Percentiles rank a stretch among this genome's conserved stretches.
Evolutionary conservation across 2,797 vertebrate species (phyloP).

Genomic region (Australoheros facetus): DNA sequence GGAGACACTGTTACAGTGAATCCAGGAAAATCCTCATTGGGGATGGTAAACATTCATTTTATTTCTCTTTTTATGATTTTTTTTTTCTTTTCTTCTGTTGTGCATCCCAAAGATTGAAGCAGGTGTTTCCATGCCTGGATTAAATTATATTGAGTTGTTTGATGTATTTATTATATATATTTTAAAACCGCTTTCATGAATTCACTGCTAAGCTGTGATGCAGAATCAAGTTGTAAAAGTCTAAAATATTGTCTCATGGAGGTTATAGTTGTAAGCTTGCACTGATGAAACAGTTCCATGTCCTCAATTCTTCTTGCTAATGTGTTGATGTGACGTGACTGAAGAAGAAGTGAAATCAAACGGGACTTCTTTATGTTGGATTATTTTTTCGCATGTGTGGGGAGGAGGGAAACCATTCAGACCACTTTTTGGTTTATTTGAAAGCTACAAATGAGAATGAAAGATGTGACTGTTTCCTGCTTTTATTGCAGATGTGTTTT

Average conservation of each 20-base stretch:
- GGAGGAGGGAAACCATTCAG: background rate
- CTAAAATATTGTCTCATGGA: background rate
- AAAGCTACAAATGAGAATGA: background rate
- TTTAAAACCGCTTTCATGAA: background rate
- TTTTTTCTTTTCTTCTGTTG: slow-evolving; percentile 25
- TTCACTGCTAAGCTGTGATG: background rate
- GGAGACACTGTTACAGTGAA: slow-evolving; percentile 23
- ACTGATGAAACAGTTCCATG: background rate
- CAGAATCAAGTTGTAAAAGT: background rate
- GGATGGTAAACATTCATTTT: slow-evolving; percentile 20
- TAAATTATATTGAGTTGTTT: background rate
- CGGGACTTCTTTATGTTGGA: background rate
- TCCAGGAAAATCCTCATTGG: background rate
- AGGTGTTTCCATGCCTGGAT: background rate
- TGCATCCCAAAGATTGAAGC: slow-evolving; percentile 2
- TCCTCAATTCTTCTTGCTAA: background rate
- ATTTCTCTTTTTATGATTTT: background rate
- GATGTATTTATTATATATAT: slow-evolving; percentile 11
- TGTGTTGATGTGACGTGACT: background rate
- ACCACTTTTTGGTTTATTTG: background rate
- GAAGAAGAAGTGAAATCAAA: slow-evolving; percentile 2
- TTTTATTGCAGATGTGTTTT: background rate
- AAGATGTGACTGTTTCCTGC: background rate
- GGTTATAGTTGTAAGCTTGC: background rate
- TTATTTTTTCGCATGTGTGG: background rate